Base-by-base conservation (phyloP, 2,888 invertebrate genomes). In the Dione juno region DNA sequence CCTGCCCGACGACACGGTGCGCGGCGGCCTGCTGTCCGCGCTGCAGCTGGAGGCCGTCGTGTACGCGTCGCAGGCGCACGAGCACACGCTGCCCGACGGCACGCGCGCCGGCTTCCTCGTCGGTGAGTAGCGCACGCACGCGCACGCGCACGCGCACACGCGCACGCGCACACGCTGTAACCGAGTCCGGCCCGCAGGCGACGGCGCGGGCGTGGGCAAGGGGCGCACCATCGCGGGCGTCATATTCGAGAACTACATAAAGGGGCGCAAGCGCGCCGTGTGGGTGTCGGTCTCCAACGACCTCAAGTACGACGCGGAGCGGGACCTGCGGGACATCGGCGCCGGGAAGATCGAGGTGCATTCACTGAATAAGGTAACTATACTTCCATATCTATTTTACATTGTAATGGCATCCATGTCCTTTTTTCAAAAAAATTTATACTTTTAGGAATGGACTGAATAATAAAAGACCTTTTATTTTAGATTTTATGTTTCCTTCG, bases 201-300 rank as follows among this genome's bases (percentile, higher is more conserved):
- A 99, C 89, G 99, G 99, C 71, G 99, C 99, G 72, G 99, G 99
- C 77, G 99, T 99, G 64, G 99, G 99, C 73, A 99, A 99, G 87
- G 99, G 99, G 28, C 95, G 99, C 70, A 99, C 99, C 1, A 98
- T 99, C 75, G 99, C 98, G 9, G 99, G 99, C 64, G 96, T 99
- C 66, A 99, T 99, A 81, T 98, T 95, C 90, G 99, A 99, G 93
- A 99, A 99, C 90, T 99, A 98, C 86, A 86, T 98, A 76, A 96
- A 96, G 84, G 98, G 99, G 0, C 94, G 99, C 66, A 99, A 99
- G 89, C 96, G 98, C 77, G 97, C 99, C 16, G 95, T 99, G 75
- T 99, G 99, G 99, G 96, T 99, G 75, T 99, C 99, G 40, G 99
- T 99, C 0, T 99, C 99, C 48, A 99, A 99, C 90, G 99, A 99